Evolutionary conservation across 30 jellyfish, hydroid and myxozoan genomes (phyloP).

Genomic region (Phacellophora camtschatica): DNA sequence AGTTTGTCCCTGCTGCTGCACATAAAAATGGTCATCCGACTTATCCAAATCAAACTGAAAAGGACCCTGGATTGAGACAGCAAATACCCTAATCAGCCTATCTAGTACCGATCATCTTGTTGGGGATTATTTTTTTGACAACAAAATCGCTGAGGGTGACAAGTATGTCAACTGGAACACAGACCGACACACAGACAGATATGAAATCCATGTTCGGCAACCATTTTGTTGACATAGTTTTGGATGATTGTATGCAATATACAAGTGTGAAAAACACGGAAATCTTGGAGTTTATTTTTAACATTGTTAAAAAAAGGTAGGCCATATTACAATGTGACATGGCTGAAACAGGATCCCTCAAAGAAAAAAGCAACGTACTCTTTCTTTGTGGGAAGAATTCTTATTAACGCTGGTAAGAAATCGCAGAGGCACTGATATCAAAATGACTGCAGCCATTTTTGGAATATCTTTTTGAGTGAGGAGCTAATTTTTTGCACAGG

Average conservation of each 20-base stretch:
- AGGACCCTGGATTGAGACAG: background rate
- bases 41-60: background rate
- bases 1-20: background rate
- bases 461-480: background rate
- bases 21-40: background rate
- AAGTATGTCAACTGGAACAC: background rate
- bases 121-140: background rate
- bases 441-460: slow-evolving; percentile 1
- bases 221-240: background rate
- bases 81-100: background rate
- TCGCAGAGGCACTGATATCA: background rate
- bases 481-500: background rate
- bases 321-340: background rate
- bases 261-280: background rate
- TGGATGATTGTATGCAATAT: background rate
- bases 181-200: background rate
- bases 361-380: background rate
- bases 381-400: background rate
- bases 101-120: background rate
- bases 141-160: background rate
- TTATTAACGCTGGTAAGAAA: background rate
- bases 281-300: background rate
- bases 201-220: background rate
- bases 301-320: background rate
- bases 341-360: background rate